Evolutionary conservation across 2,888 invertebrate species (phyloP), one percentile per base, ranked within the genome.

Genomic region (Lasioglossum vierecki): DNA sequence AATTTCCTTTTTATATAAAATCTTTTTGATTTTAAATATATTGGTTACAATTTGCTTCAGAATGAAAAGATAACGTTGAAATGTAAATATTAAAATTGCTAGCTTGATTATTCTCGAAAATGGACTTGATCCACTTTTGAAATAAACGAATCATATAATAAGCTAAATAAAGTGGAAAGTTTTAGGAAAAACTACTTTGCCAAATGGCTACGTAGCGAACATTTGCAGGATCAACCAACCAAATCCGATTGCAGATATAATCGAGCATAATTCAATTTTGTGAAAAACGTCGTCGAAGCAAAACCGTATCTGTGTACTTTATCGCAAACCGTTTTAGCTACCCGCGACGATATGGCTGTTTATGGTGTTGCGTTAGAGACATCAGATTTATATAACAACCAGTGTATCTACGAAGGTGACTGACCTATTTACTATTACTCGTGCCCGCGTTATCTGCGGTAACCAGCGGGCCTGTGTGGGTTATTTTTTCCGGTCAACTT

Each of bases 341-440:
- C 66, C 60, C 75, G 49, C 76, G 60, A 87, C 83, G 78, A 85
- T 82, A 76, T 46, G 74, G 63, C 76, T 79, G 80, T 84, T 89
- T 82, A 83, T 49, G 76, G 75, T 77, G 82, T 89, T 86, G 86
- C 85, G 83, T 85, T 89, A 87, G 83, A 76, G 63, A 60, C 70
- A 79, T 35, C 73, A 85, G 89, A 84, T 90, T 90, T 90, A 89
- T 89, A 85, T 89, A 88, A 90, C 88, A 76, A 77, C 88, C 71
- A 83, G 82, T 88, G 76, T 91, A 85, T 87, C 87, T 83, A 83
- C 84, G 87, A 88, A 90, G 90, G 91, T 90, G 88, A 89, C 85
- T 90, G 91, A 89, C 90, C 90, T 83, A 90, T 90, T 90, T 90
- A 88, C 89, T 82, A 87, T 84, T 86, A 78, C 85, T 63, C 79